phyloP scores from a whole-genome alignment of 2,888 invertebrate species.

The Lydus trimaculatus region DNA sequence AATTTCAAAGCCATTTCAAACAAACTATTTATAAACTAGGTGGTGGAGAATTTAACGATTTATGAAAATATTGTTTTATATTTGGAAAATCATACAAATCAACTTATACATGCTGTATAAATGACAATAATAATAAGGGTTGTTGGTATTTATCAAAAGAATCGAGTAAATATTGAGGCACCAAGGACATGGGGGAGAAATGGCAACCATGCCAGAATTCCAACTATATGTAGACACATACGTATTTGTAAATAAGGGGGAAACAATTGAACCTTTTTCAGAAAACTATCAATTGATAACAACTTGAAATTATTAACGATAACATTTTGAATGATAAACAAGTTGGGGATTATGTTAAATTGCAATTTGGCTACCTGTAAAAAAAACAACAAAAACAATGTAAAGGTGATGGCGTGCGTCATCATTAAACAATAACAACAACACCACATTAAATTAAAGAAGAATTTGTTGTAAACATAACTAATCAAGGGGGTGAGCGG shows the following conservation, averaged over 20 bases:
- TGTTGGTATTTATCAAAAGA: not conserved
- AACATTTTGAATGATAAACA: too few relatives aligned
- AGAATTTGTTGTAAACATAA: not conserved
- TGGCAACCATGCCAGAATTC: not conserved
- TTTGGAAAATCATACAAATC: not conserved
- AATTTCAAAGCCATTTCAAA: constrained; percentile 1
- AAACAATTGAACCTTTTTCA: not conserved
- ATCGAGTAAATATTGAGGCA: not conserved
- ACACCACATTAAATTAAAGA: too few relatives aligned
- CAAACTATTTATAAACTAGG: constrained; percentile 1
- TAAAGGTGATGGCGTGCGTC: not conserved
- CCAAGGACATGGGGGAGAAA: not conserved
- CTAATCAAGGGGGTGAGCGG: not conserved
- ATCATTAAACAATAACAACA: not conserved
- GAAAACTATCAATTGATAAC: not conserved
- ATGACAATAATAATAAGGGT: not conserved
- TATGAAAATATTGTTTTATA: not conserved
- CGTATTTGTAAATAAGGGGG: not conserved
- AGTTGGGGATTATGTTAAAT: too few relatives aligned
- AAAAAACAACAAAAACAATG: not conserved
- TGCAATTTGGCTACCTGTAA: too few relatives aligned
- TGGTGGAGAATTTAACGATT: not conserved
- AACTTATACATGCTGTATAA: not conserved
- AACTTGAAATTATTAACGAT: not conserved
- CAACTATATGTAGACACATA: too few relatives aligned